Conservation (phyloP, 2,888 invertebrate species). For the Scaptomyza reducta region DNA sequence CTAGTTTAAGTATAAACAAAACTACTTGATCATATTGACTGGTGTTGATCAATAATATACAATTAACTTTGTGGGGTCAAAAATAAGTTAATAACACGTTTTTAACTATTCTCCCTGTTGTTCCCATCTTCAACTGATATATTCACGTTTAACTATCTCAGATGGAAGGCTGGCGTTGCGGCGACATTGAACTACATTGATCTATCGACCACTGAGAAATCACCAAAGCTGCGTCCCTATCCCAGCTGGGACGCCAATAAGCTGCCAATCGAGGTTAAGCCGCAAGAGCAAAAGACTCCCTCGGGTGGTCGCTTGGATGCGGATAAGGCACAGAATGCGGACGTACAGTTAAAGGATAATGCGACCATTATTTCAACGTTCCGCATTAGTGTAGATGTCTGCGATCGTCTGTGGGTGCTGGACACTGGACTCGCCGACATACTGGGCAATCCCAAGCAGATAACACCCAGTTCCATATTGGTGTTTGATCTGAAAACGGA, state of each 20-base stretch:
- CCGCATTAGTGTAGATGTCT: slow-evolving; percentile 89
- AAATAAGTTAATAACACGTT: background rate
- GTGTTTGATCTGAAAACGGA: slow-evolving; percentile 90
- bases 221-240: slow-evolving; percentile 90
- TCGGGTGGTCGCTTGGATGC: slow-evolving; percentile 81
- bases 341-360: slow-evolving; percentile 85
- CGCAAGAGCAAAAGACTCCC: slow-evolving; percentile 68
- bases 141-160: slow-evolving; percentile 52
- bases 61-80: background rate
- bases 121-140: background rate
- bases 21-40: background rate
- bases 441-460: slow-evolving; percentile 87
- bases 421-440: slow-evolving; percentile 91
- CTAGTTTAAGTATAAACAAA: background rate
- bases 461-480: slow-evolving; percentile 87
- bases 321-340: slow-evolving; percentile 83
- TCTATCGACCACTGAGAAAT: slow-evolving; percentile 86
- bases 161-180: slow-evolving; percentile 89
- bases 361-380: slow-evolving; percentile 89
- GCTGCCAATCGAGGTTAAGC: slow-evolving; percentile 87
- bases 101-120: background rate
- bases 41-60: background rate
- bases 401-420: slow-evolving; percentile 93
- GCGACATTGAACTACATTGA: slow-evolving; percentile 89
- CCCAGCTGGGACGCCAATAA: slow-evolving; percentile 92